phyloP scores from a whole-genome alignment of 1,140 invertebrate genomes.

The Ostrea edulis region DNA sequence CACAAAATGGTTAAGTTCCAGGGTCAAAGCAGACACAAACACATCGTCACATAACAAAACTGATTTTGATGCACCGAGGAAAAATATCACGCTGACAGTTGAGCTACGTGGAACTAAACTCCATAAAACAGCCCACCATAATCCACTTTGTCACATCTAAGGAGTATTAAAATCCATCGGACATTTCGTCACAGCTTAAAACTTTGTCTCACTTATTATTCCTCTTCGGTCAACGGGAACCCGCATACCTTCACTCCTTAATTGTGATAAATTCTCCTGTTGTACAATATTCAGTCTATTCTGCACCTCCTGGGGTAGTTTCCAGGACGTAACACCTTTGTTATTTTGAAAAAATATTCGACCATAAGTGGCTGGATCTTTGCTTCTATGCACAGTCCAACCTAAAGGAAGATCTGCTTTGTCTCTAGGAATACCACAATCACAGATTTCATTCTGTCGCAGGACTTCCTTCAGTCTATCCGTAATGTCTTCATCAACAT shows the following conservation, averaged over 20 bases:
- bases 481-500: constrained; percentile 51
- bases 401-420: constrained; percentile 54
- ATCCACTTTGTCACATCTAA: too few relatives aligned
- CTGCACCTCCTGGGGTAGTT: constrained; percentile 51
- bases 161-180: too few relatives aligned
- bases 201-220: background rate
- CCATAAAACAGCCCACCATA: too few relatives aligned
- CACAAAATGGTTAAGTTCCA: too few relatives aligned
- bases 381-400: constrained; percentile 57
- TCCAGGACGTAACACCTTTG: constrained; percentile 53
- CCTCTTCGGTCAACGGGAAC: background rate
- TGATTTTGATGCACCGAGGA: too few relatives aligned
- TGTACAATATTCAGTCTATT: constrained; percentile 45
- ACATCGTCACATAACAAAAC: too few relatives aligned
- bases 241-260: background rate
- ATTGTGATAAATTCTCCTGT: constrained; percentile 47
- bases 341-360: constrained; percentile 54
- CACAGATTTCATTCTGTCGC: constrained; percentile 56
- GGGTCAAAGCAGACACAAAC: too few relatives aligned
- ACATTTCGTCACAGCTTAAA: background rate
- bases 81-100: too few relatives aligned
- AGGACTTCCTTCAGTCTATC: constrained; percentile 56
- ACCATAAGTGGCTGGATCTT: constrained; percentile 52
- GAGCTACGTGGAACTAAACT: too few relatives aligned
- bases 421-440: constrained; percentile 59